Percentiles rank a stretch among this genome's conserved stretches.
These are phyloP conservation scores for Agrotis exclamationis DNA, from an alignment of 2,888 invertebrate species.

Conservation along the genomic window DNA sequence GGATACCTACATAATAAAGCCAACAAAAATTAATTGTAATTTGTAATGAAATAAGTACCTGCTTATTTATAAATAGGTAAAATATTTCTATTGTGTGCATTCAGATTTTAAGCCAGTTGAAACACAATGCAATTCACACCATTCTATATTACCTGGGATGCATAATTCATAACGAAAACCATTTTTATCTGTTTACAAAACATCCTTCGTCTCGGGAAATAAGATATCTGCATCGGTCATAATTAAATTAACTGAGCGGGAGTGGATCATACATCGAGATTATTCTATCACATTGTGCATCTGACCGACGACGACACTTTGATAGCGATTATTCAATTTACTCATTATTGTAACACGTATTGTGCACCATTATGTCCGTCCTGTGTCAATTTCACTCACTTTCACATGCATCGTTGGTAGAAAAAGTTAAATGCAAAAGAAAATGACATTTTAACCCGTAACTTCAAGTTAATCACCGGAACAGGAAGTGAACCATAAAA, in stretches of 20 bases:
- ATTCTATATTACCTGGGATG: not conserved
- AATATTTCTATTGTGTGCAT: not conserved
- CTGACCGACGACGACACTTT: constrained; percentile 36
- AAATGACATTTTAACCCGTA: constrained; percentile 8
- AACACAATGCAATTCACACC: not conserved
- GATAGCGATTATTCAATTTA: constrained; percentile 57
- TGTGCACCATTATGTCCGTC: constrained; percentile 48
- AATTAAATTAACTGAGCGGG: constrained; percentile 21
- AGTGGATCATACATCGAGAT: constrained; percentile 30
- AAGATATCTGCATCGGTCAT: constrained; percentile 5
- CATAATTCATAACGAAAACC: not conserved
- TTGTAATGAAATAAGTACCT: not conserved
- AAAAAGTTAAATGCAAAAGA: constrained; percentile 23
- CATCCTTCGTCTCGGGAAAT: not conserved
- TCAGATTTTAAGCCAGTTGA: not conserved
- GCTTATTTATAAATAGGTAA: not conserved
- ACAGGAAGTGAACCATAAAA: constrained; percentile 51
- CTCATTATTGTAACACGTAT: constrained; percentile 51
- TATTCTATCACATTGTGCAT: constrained; percentile 43
- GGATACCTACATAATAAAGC: not conserved
- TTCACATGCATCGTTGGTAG: constrained; percentile 38
- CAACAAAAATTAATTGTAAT: not conserved
- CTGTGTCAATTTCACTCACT: constrained; percentile 51
- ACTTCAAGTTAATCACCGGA: constrained; percentile 14
- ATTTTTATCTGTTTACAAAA: constrained; percentile 3